Evolutionary conservation across 2,797 vertebrate genomes (phyloP).

Genomic region (Gambusia yucatana): DNA sequence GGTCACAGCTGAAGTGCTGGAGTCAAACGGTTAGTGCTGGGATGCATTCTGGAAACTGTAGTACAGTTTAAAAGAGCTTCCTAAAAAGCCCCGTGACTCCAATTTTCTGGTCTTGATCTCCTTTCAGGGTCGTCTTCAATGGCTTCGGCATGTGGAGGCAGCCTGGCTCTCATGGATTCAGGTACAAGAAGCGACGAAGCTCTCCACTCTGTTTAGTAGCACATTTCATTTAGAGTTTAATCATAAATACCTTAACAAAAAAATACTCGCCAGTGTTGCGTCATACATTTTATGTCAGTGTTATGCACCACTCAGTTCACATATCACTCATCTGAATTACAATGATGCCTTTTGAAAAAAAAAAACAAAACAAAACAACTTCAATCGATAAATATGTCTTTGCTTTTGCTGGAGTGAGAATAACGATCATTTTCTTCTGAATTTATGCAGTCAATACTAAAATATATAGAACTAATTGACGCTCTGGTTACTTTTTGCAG

Average conservation of each 20-base stretch:
- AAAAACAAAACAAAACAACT: no score
- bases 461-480: neutral
- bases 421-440: neutral
- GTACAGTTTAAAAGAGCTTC: neutral
- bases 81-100: neutral
- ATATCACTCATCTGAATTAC: neutral
- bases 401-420: neutral
- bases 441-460: neutral
- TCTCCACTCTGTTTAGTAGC: neutral
- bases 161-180: slow-evolving; percentile 97
- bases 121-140: slow-evolving; percentile 94
- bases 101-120: neutral
- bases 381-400: neutral
- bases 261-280: neutral
- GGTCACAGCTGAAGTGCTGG: slow-evolving; percentile 96
- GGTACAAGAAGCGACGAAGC: slow-evolving; percentile 75
- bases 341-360: neutral
- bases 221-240: no score
- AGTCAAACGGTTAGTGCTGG: slow-evolving; percentile 89
- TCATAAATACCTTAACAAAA: neutral
- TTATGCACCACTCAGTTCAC: neutral
- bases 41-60: neutral
- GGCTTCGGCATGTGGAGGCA: slow-evolving; percentile 95
- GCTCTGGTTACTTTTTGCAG: neutral
- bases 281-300: neutral